Percentiles rank a stretch among this genome's conserved stretches.
These are phyloP conservation scores for Pseudochirops corinnae DNA, from an alignment of 2,797 vertebrate genomes.

Conservation along the genomic window DNA sequence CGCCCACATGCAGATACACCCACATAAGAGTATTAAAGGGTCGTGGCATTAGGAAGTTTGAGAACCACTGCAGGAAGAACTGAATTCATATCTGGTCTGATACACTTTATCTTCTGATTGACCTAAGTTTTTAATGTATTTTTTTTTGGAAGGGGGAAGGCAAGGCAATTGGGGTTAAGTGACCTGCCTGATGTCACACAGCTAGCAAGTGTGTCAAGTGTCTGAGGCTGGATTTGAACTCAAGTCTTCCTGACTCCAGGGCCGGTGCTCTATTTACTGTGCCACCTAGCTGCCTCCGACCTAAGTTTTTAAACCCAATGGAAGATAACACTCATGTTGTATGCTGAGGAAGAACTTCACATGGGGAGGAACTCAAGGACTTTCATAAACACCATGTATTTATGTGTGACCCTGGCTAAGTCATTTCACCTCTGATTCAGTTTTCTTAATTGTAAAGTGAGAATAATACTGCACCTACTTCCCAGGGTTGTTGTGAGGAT, in stretches of 20 bases:
- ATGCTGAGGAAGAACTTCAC: background rate
- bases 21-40: no score
- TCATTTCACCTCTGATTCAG: no score
- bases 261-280: no score
- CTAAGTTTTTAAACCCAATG: background rate
- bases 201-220: no score
- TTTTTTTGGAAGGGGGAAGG: no score
- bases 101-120: background rate
- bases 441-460: background rate
- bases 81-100: background rate
- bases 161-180: no score
- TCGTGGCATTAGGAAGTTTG: no score
- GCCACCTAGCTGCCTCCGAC: no score
- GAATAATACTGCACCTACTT: background rate
- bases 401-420: background rate
- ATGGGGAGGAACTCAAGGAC: conserved; percentile 28
- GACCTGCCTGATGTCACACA: no score
- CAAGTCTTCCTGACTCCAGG: no score
- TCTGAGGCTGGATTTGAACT: no score
- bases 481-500: background rate
- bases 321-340: background rate
- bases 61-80: background rate
- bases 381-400: background rate
- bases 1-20: no score
- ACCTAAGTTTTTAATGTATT: background rate